Base-by-base conservation (phyloP, 1,140 invertebrate species). In the Bombus cullumanus region DNA sequence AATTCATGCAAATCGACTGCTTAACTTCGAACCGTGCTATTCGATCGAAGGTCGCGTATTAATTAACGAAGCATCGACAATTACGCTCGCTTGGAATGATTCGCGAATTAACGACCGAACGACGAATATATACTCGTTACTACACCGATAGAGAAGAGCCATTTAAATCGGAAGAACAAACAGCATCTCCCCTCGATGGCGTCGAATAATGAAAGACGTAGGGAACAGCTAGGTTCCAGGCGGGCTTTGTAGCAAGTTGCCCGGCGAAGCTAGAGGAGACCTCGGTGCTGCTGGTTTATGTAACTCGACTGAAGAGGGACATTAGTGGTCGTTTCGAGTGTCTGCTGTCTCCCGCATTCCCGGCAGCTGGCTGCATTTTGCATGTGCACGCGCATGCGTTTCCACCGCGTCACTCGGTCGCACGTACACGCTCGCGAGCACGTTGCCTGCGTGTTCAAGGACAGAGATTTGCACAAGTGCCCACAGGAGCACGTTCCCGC, bases 311-410 rank as follows among this genome's bases (percentile, higher is more conserved):
- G 72, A 83, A 86, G 86, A 85, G 87, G 87, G 79, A 89, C 85
- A 89, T 90, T 86, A 90, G 90, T 83, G 89, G 81, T 64, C 80
- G 87, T 91, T 90, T 87, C 90, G 87, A 91, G 89, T 83, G 87
- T 87, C 90, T 75, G 83, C 82, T 87, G 88, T 92, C 91, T 92
- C 91, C 86, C 87, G 86, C 88, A 92, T 92, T 92, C 92, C 77
- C 90, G 86, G 79, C 92, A 92, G 90, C 91, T 91, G 92, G 57
- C 76, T 82, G 74, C 81, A 66, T 85, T 88, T 86, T 74, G 81
- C 79, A 39, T 69, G 77, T 72, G 41, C 68, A 31, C 69, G 53
- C 75, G 37, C 68, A 71, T 18, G 15, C 69, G 0, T 15, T 74
- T 53, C 34, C 22, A 41, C 28, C 34, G 77, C 69, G n/a, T 73